Evolutionary conservation across 2,113 vertebrate genomes (phyloP).

Genomic region (Clarias gariepinus): DNA sequence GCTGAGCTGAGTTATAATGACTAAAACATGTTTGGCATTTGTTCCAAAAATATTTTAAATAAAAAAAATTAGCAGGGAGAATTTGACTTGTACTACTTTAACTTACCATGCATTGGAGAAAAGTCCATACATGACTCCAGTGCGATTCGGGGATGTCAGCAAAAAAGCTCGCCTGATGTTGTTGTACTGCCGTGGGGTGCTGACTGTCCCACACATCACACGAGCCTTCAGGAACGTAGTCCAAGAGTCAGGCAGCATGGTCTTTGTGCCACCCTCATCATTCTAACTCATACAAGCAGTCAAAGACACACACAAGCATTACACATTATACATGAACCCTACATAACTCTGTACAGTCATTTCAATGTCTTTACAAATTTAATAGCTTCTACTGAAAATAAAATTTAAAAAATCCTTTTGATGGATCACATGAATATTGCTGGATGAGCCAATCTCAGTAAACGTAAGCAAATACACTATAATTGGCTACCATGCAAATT

Average conservation of each 20-base stretch:
- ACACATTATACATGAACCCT: neutral
- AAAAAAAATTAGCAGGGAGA: neutral
- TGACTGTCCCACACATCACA: slow-evolving; percentile 74
- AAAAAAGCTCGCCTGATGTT: slow-evolving; percentile 74
- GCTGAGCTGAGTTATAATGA: neutral
- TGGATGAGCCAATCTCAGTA: neutral
- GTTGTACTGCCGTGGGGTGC: slow-evolving; percentile 76
- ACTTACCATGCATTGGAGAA: slow-evolving; percentile 79
- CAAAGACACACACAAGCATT: neutral
- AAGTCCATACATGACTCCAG: slow-evolving; percentile 75
- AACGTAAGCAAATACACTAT: slow-evolving; percentile 4
- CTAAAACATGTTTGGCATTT: neutral
- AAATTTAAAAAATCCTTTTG: neutral
- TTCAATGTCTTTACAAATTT: neutral
- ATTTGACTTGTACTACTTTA: neutral
- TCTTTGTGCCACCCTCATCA: slow-evolving; percentile 73
- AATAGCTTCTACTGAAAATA: neutral
- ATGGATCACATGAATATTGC: neutral
- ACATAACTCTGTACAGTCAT: neutral
- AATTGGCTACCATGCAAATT: slow-evolving; percentile 72
- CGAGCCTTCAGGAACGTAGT: slow-evolving; percentile 79
- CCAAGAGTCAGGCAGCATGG: slow-evolving; percentile 71
- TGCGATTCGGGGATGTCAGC: slow-evolving; percentile 68
- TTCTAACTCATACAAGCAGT: slow-evolving; percentile 58
- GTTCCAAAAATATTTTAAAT: neutral